phyloP scores from a whole-genome alignment of 1,140 invertebrate genomes.

The Procambarus clarkii region DNA sequence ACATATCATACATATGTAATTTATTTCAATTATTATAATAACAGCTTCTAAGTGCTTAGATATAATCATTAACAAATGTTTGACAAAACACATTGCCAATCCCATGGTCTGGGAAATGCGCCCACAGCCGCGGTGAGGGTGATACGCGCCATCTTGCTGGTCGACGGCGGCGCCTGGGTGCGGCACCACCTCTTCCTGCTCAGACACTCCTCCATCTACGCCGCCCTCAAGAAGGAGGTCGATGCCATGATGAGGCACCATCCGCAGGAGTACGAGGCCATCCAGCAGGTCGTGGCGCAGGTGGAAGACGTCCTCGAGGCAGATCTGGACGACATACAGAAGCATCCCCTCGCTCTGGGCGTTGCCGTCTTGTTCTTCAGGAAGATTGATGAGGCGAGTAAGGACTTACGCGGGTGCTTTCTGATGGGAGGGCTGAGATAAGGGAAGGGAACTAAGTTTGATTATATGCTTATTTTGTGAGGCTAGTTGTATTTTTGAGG shows the following conservation, averaged over 20 bases:
- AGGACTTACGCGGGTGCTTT: not conserved
- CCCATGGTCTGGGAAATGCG: not conserved
- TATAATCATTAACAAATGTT: no score
- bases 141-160: not conserved
- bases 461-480: no score
- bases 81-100: no score
- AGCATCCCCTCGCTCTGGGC: not conserved
- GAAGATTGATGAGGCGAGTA: not conserved
- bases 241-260: not conserved
- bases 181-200: not conserved
- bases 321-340: not conserved
- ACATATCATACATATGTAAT: no score
- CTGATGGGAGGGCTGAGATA: no score
- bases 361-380: not conserved
- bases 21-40: no score
- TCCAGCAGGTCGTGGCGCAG: not conserved
- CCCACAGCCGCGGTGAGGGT: not conserved
- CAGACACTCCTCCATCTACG: not conserved
- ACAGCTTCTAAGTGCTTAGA: no score
- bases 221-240: not conserved
- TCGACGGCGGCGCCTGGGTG: not conserved
- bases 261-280: not conserved
- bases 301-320: not conserved
- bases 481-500: no score
- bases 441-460: no score